Evolutionary conservation across 2,797 vertebrate species (phyloP).

Genomic region (Nasua narica): DNA sequence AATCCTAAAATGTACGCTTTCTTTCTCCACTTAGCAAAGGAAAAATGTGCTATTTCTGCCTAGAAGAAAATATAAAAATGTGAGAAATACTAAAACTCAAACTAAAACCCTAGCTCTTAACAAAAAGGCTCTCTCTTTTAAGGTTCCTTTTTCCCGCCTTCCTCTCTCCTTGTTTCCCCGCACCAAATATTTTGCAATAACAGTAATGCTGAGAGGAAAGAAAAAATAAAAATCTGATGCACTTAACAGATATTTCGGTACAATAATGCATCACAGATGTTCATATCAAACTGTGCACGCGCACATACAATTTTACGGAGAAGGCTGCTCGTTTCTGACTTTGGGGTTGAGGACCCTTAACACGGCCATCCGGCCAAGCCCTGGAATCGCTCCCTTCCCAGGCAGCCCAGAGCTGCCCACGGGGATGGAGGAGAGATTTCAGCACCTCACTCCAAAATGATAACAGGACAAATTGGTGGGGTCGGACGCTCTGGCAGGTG

Average conservation of each 20-base stretch:
- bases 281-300: constrained; percentile 81
- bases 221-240: constrained; percentile 82
- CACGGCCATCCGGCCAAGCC: constrained; percentile 4
- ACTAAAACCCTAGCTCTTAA: constrained; percentile 67
- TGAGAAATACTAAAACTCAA: constrained; percentile 50
- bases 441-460: constrained; percentile 75
- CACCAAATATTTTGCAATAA: constrained; percentile 75
- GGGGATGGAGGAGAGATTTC: constrained; percentile 56
- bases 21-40: constrained; percentile 5
- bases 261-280: constrained; percentile 86
- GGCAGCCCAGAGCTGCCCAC: constrained; percentile 12
- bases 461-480: constrained; percentile 84
- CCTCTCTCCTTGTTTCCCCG: background rate
- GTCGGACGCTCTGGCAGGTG: constrained; percentile 82
- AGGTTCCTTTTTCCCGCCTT: constrained; percentile 62
- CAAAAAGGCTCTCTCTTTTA: constrained; percentile 60
- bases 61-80: background rate
- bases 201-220: constrained; percentile 82
- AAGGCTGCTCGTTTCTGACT: constrained; percentile 79
- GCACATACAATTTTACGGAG: constrained; percentile 71
- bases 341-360: constrained; percentile 55
- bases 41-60: constrained; percentile 27
- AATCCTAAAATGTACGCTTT: background rate
- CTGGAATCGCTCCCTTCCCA: constrained; percentile 11
- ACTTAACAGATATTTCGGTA: constrained; percentile 82